phyloP scores from a whole-genome alignment of 1,140 invertebrate species.

The Dysdera silvatica region DNA sequence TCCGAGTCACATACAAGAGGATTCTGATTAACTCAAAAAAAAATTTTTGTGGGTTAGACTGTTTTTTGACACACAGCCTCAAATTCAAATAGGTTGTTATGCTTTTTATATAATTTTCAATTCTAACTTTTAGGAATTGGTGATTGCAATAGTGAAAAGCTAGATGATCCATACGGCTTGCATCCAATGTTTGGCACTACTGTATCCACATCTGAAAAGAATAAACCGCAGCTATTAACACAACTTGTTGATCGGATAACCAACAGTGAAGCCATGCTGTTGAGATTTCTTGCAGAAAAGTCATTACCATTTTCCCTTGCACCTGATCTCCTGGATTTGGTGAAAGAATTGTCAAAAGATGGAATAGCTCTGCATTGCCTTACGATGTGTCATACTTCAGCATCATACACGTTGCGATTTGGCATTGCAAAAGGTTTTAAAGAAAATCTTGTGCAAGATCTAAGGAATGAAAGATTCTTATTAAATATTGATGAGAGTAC shows the following conservation, averaged over 20 bases:
- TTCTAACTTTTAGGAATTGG: no score
- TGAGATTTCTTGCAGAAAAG: background rate
- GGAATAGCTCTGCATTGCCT: background rate
- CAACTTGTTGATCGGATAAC: background rate
- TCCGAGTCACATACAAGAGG: no score
- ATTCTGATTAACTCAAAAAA: no score
- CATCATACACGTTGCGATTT: background rate
- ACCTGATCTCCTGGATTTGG: background rate
- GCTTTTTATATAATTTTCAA: no score
- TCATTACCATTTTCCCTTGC: background rate
- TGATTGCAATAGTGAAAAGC: no score
- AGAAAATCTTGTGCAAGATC: background rate
- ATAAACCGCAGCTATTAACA: background rate
- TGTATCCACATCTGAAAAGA: no score
- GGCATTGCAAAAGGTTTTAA: no score
- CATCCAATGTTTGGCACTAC: no score
- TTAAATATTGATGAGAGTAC: slow-evolving; percentile 35
- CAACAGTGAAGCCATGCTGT: background rate
- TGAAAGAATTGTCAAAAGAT: background rate
- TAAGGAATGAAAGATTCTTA: slow-evolving; percentile 24
- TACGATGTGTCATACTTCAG: background rate
- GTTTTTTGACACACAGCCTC: no score
- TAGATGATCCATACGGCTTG: no score
- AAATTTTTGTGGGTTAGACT: no score
- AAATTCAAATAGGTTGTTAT: no score